These are phyloP conservation scores for Onychomys arenicola DNA, from an alignment of 2,797 vertebrate species.

Conservation along the genomic window DNA sequence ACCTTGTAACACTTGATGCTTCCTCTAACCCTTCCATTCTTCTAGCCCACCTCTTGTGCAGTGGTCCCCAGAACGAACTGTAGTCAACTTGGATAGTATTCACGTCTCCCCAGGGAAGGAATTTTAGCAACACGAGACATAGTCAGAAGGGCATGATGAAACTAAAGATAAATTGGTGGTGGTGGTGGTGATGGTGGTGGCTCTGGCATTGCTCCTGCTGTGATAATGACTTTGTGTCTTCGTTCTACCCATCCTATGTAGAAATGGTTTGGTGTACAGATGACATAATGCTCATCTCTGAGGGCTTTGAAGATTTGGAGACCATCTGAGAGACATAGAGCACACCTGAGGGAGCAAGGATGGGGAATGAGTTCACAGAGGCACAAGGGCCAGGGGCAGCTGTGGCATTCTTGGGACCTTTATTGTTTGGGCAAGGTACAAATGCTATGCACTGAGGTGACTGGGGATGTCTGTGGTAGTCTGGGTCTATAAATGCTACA, in stretches of 20 bases:
- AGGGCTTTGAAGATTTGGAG: not conserved
- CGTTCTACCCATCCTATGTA: not conserved
- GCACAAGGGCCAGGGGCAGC: not conserved
- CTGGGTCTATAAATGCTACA: not conserved
- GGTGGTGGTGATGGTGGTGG: too few relatives aligned
- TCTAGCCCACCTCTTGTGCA: too few relatives aligned
- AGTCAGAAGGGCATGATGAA: not conserved
- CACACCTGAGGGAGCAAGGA: not conserved
- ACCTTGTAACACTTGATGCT: not conserved
- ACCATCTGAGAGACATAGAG: not conserved
- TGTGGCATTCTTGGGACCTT: too few relatives aligned
- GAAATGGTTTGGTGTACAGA: not conserved
- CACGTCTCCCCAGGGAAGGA: not conserved
- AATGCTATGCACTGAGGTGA: not conserved
- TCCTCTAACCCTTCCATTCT: not conserved
- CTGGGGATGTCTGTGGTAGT: not conserved
- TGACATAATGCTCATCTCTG: not conserved
- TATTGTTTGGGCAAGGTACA: not conserved
- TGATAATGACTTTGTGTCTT: not conserved
- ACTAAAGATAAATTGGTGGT: not conserved
- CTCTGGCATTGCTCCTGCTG: not conserved
- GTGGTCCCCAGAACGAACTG: not conserved
- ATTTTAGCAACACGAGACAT: not conserved
- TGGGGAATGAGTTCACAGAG: not conserved
- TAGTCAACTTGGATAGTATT: not conserved